A percentile compares a stretch with the other conserved stretches of the same genome.
Conservation (phyloP, 2,888 invertebrate species). For the Acronicta aceris region DNA sequence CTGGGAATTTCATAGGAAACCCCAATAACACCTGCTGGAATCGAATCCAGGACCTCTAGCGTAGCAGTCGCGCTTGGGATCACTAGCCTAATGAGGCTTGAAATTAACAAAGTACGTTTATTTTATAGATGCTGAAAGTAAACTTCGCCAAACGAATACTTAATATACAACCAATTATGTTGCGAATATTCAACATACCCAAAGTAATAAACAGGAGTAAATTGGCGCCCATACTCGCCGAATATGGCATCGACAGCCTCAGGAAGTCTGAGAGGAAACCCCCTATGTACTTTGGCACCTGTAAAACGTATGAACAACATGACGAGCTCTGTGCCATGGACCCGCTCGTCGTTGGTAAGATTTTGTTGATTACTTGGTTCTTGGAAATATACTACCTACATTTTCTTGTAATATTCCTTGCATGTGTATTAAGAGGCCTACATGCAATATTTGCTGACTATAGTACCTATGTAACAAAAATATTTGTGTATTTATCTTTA, state of each 20-base stretch:
- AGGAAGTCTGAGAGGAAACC: slow-evolving; percentile 53
- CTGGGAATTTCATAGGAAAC: too few relatives aligned
- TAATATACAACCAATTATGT: slow-evolving; percentile 50
- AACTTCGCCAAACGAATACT: slow-evolving; percentile 63
- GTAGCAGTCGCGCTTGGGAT: too few relatives aligned
- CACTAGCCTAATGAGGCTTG: too few relatives aligned
- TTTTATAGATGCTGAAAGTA: slow-evolving; percentile 63
- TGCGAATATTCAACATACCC: slow-evolving; percentile 58
- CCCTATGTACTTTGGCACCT: slow-evolving; percentile 49
- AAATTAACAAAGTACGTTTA: too few relatives aligned
- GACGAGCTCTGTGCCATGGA: slow-evolving; percentile 58
- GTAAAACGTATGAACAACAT: slow-evolving; percentile 50
- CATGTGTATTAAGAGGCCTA: too few relatives aligned
- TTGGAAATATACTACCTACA: too few relatives aligned
- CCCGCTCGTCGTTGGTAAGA: slow-evolving; percentile 54
- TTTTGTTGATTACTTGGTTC: neutral
- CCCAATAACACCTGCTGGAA: too few relatives aligned
- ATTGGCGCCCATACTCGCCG: slow-evolving; percentile 54
- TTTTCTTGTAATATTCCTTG: too few relatives aligned
- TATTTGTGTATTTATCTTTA: too few relatives aligned
- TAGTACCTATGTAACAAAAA: too few relatives aligned
- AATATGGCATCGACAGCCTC: slow-evolving; percentile 54
- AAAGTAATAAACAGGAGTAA: slow-evolving; percentile 38
- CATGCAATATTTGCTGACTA: too few relatives aligned
- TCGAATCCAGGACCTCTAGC: too few relatives aligned